Base-by-base conservation (phyloP, 1,140 invertebrate species). In the Telenomus remus region DNA sequence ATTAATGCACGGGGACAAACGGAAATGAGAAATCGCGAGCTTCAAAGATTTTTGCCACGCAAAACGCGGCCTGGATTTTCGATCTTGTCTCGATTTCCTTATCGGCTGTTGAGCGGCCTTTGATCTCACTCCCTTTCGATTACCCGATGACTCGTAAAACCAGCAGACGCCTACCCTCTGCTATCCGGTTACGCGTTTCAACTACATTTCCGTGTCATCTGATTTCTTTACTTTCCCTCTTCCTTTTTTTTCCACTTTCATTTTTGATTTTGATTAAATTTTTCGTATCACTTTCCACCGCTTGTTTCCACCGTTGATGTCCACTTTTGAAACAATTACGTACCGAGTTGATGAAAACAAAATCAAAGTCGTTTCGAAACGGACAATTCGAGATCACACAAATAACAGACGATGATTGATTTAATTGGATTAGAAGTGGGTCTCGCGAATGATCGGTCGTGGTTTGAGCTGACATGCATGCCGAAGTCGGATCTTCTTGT, bases 61-160 rank as follows among this genome's bases (percentile, higher is more conserved):
- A 76, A 76, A 69, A 65, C 9, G 65, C 13, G 34, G 14, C 49
- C 47, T 0, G 0, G 50, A 46, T 71, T 72, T 77, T 77, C 74
- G 74, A 76, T 76, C 61, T 71, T 71, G 74, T 76, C 74, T 68
- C 63, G 68, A 77, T 77, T 72, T 76, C 74, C 74, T 76, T 71
- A 66, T 76, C 61, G 64, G 43, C 48, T 27, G 19, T 19, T 12
- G 27, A 12, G 9, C 16, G 39, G 55, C 51, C 59, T 76, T 76
- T 76, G 66, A 76, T 70, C 73, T 66, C n/a, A 19, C n/a, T 35
- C 39, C 34, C 55, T 37, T 13, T 42, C 34, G 46, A 27, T 34
- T 50, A 76, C 59, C 59, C 43, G 71, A 61, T 51, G 64, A 69
- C 60, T 70, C 73, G 66, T 76, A 76, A 76, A 76, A 65, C 42